Conservation (phyloP, 2,888 invertebrate genomes). For the Tachina fera region DNA sequence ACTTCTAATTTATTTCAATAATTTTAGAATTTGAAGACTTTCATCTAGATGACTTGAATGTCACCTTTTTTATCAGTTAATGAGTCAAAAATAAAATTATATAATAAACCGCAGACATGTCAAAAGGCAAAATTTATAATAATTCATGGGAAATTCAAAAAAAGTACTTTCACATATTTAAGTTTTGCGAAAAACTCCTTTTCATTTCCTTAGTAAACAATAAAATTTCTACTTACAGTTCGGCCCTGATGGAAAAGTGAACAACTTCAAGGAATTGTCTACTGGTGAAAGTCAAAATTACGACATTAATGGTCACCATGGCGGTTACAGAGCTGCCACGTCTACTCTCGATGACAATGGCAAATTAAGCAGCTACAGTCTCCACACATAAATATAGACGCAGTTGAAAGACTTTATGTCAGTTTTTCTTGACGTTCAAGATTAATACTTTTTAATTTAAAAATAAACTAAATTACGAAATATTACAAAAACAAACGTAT, state of each 20-base stretch:
- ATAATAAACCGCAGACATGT: too few relatives aligned
- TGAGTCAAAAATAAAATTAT: too few relatives aligned
- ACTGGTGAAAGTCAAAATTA: slow-evolving; percentile 82
- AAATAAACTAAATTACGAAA: slow-evolving; percentile 49
- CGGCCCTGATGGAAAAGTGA: slow-evolving; percentile 80
- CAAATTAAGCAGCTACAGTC: slow-evolving; percentile 85
- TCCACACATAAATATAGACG: slow-evolving; percentile 79
- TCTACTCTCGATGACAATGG: slow-evolving; percentile 87
- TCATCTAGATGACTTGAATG: too few relatives aligned
- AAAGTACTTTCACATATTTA: too few relatives aligned
- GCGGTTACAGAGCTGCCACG: slow-evolving; percentile 84
- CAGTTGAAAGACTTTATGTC: not conserved
- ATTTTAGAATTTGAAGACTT: too few relatives aligned
- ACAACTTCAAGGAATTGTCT: slow-evolving; percentile 81
- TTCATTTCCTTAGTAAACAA: not conserved
- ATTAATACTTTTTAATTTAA: slow-evolving; percentile 56
- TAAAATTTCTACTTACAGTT: slow-evolving; percentile 74
- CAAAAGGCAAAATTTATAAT: too few relatives aligned
- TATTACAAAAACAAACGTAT: slow-evolving; percentile 10
- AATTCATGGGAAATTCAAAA: too few relatives aligned
- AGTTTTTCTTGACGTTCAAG: slow-evolving; percentile 23
- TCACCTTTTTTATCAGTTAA: too few relatives aligned
- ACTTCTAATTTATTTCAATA: too few relatives aligned
- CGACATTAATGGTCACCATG: slow-evolving; percentile 84
- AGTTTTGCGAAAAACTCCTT: not conserved